phyloP scores from a whole-genome alignment of 2,797 vertebrate species.

The Enteromius thamalakanensis region DNA sequence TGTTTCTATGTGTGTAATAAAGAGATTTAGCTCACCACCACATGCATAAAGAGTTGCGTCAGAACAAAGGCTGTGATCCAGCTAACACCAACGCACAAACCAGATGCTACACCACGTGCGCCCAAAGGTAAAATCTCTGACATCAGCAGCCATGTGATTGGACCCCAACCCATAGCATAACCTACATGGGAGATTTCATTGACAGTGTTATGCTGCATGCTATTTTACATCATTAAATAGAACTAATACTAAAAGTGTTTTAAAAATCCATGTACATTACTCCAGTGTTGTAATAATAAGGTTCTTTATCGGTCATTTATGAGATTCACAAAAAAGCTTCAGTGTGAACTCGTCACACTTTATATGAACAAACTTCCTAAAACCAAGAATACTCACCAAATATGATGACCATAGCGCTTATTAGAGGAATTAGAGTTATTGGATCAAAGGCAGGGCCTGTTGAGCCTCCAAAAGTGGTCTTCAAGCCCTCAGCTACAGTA shows the following conservation, averaged over 20 bases:
- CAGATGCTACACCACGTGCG: slow-evolving; percentile 87
- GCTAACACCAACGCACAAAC: slow-evolving; percentile 89
- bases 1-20: not conserved
- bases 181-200: slow-evolving; percentile 71
- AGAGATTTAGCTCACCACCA: slow-evolving; percentile 73
- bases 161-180: slow-evolving; percentile 97
- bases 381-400: slow-evolving; percentile 78
- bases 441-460: slow-evolving; percentile 38
- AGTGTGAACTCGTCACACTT: not conserved
- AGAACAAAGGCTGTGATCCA: slow-evolving; percentile 92
- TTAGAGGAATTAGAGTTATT: slow-evolving; percentile 82
- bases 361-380: not conserved
- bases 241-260: slow-evolving; percentile 27
- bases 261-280: not conserved
- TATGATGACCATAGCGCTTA: slow-evolving; percentile 89
- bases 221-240: not conserved
- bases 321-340: not conserved
- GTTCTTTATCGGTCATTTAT: not conserved
- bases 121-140: slow-evolving; percentile 90
- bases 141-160: slow-evolving; percentile 97
- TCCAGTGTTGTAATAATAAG: no score
- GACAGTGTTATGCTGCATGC: not conserved
- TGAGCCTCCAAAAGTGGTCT: not conserved
- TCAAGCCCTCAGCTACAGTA: slow-evolving; percentile 20
- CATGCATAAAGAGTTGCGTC: slow-evolving; percentile 82